A percentile compares a stretch with the other conserved stretches of the same genome.
Conservation (phyloP, 2,888 invertebrate species). For the Orchestes rusci region DNA sequence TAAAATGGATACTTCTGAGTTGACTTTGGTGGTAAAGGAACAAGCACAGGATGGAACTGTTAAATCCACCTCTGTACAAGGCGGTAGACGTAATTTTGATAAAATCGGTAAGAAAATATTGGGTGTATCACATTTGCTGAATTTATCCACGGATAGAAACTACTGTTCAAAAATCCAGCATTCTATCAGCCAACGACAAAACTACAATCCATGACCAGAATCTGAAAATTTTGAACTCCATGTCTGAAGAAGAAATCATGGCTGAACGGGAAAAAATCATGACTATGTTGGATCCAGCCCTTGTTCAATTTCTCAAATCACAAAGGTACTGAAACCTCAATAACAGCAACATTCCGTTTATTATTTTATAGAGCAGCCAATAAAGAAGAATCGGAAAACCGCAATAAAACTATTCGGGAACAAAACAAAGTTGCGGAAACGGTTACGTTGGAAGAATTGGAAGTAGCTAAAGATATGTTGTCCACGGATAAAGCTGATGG, state of each 20-base stretch:
- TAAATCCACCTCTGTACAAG: no score
- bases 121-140: no score
- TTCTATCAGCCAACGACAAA: no score
- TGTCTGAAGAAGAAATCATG: constrained; percentile 69
- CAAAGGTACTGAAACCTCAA: no score
- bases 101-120: no score
- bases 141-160: no score
- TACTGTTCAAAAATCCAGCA: no score
- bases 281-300: constrained; percentile 55
- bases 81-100: no score
- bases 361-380: constrained; percentile 26
- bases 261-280: constrained; percentile 65
- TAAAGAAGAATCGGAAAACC: constrained; percentile 18
- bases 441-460: constrained; percentile 43
- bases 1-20: no score
- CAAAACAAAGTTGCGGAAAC: constrained; percentile 37
- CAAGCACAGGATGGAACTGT: constrained; percentile 12
- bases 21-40: constrained; percentile 37
- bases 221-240: constrained; percentile 53
- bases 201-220: constrained; percentile 80
- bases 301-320: constrained; percentile 57
- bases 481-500: constrained; percentile 55
- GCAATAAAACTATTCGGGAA: constrained; percentile 38
- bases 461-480: constrained; percentile 49
- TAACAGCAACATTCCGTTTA: no score